phyloP scores from a whole-genome alignment of 2,797 vertebrate species.

The Xerus rutilus region DNA sequence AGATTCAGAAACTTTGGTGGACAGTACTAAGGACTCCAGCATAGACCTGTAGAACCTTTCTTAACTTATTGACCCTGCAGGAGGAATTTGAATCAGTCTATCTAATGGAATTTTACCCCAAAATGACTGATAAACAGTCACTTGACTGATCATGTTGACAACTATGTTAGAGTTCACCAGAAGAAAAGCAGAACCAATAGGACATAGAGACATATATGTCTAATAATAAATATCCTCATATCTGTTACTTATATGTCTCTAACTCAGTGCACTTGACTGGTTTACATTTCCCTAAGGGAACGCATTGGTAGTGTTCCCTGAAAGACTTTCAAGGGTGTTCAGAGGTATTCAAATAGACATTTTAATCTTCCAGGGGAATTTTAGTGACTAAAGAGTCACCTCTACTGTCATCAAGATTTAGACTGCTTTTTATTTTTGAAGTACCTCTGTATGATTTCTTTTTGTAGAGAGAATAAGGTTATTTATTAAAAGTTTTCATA shows the following conservation, averaged over 20 bases:
- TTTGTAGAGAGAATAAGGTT: conserved; percentile 47
- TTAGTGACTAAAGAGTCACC: conserved; percentile 58
- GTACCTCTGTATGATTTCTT: conserved; percentile 12
- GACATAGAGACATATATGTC: too few species aligned
- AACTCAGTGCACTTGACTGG: neutral
- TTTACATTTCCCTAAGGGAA: conserved; percentile 52
- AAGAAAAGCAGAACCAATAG: neutral
- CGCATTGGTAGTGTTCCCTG: neutral
- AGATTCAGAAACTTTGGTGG: neutral
- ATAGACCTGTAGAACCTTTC: neutral
- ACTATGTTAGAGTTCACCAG: neutral
- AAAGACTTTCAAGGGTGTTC: neutral
- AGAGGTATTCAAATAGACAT: conserved; percentile 49
- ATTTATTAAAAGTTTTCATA: conserved; percentile 57
- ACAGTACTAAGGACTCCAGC: neutral
- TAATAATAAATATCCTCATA: neutral
- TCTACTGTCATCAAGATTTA: conserved; percentile 58
- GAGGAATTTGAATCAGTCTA: neutral
- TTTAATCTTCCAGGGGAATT: conserved; percentile 61
- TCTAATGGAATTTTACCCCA: neutral
- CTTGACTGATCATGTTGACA: neutral
- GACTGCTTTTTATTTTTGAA: conserved; percentile 64
- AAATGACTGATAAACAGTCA: neutral
- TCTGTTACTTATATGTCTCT: neutral
- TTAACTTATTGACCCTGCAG: neutral